Evolutionary conservation across 2,113 vertebrate genomes (phyloP).

Genomic region (Ceratotherium simum): DNA sequence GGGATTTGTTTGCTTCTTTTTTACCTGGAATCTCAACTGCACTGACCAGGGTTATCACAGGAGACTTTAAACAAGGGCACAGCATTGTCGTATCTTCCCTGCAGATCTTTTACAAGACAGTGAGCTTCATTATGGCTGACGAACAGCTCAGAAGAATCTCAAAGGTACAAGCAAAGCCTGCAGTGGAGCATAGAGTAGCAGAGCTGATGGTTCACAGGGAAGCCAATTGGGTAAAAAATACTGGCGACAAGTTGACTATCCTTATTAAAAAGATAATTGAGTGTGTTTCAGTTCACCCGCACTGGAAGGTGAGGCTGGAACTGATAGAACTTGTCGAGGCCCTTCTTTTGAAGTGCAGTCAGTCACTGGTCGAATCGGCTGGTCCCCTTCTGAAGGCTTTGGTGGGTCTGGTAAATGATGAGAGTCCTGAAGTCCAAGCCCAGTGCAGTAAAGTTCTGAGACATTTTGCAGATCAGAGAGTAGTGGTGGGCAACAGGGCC

Average conservation of each 20-base stretch:
- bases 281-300: constrained; percentile 90
- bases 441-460: constrained; percentile 86
- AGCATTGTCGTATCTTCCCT: constrained; percentile 88
- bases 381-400: constrained; percentile 92
- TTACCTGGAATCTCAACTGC: constrained; percentile 93
- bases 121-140: constrained; percentile 92
- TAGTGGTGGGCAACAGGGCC: constrained; percentile 83
- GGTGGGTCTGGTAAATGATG: constrained; percentile 93
- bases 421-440: constrained; percentile 89
- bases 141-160: constrained; percentile 86
- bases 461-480: constrained; percentile 84
- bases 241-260: constrained; percentile 87
- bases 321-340: constrained; percentile 89
- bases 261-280: constrained; percentile 92
- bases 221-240: constrained; percentile 90
- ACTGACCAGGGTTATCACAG: constrained; percentile 90
- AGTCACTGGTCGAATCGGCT: constrained; percentile 87
- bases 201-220: constrained; percentile 91
- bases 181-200: constrained; percentile 80
- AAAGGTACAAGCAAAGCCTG: constrained; percentile 63
- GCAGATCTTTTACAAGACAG: constrained; percentile 88
- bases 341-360: constrained; percentile 90
- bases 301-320: constrained; percentile 95
- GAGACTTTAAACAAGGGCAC: constrained; percentile 94
- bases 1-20: constrained; percentile 93